Evolutionary conservation across 2,113 vertebrate species (phyloP).

Genomic region (Caracal caracal): DNA sequence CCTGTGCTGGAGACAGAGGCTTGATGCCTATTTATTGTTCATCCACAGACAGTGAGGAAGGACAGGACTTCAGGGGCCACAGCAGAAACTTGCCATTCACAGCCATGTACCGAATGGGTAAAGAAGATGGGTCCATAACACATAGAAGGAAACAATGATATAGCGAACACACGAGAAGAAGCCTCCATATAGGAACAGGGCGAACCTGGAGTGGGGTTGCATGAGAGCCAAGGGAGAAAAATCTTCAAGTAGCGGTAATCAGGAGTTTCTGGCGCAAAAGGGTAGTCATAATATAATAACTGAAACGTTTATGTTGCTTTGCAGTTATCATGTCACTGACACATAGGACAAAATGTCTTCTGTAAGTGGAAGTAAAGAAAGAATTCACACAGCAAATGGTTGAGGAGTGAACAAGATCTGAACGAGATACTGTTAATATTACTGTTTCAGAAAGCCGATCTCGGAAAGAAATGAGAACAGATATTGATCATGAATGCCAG

Average conservation of each 20-base stretch:
- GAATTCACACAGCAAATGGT: neutral
- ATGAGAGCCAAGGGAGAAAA: neutral
- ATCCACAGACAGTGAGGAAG: neutral
- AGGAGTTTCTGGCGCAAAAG: neutral
- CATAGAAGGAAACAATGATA: neutral
- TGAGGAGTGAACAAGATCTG: neutral
- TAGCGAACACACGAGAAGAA: neutral
- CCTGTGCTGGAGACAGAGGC: neutral
- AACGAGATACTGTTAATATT: neutral
- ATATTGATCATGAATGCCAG: neutral
- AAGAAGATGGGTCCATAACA: neutral
- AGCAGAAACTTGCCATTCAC: neutral
- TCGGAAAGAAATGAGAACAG: neutral
- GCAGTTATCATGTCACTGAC: neutral
- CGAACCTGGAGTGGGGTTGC: neutral
- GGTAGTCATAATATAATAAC: neutral
- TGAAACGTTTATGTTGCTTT: neutral
- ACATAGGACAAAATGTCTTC: neutral
- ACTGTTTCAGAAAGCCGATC: neutral
- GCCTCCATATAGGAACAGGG: neutral
- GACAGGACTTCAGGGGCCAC: neutral
- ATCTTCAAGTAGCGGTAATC: too few relatives aligned
- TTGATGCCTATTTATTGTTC: rapidly evolving
- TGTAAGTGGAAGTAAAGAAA: neutral
- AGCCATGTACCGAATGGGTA: too few relatives aligned